A percentile compares a stretch with the other conserved stretches of the same genome.
Evolutionary conservation across 2,888 invertebrate species (phyloP).

Genomic region (Hirtodrosophila cameraria): DNA sequence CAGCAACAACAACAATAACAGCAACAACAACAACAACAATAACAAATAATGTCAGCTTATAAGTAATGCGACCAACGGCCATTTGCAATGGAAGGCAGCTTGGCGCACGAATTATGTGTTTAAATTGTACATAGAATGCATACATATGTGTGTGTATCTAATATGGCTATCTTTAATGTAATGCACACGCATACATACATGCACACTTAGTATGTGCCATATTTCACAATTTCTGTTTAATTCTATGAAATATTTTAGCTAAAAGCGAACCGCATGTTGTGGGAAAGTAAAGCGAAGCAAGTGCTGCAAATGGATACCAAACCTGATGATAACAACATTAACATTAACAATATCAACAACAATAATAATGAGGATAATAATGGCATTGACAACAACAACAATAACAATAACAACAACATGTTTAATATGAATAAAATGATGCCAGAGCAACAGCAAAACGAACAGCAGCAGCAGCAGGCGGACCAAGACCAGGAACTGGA

Average conservation of each 20-base stretch:
- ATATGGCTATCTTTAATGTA: no score
- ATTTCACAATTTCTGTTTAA: slow-evolving; percentile 16
- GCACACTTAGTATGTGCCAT: slow-evolving; percentile 3
- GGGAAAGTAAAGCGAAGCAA: slow-evolving; percentile 84
- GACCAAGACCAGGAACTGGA: slow-evolving; percentile 43
- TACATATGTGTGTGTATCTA: not conserved
- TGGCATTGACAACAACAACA: slow-evolving; percentile 45
- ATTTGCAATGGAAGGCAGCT: slow-evolving; percentile 8
- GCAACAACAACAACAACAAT: not conserved
- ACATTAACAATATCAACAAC: slow-evolving; percentile 47
- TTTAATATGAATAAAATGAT: slow-evolving; percentile 59
- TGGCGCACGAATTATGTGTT: slow-evolving; percentile 13
- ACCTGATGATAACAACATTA: slow-evolving; percentile 74
- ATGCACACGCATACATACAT: not conserved
- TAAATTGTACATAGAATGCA: not conserved
- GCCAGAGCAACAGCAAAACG: slow-evolving; percentile 42
- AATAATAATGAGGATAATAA: slow-evolving; percentile 47
- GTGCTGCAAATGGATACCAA: slow-evolving; percentile 80
- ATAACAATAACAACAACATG: slow-evolving; percentile 51
- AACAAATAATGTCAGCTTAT: slow-evolving; percentile 41
- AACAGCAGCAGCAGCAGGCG: slow-evolving; percentile 28
- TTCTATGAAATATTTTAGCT: slow-evolving; percentile 67
- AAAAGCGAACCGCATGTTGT: slow-evolving; percentile 83
- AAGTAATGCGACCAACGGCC: slow-evolving; percentile 36
- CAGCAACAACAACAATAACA: slow-evolving; percentile 6